Evolutionary conservation across 1,140 invertebrate genomes (phyloP), one percentile per base, ranked within the genome.

Genomic region (Diuraphis noxia): DNA sequence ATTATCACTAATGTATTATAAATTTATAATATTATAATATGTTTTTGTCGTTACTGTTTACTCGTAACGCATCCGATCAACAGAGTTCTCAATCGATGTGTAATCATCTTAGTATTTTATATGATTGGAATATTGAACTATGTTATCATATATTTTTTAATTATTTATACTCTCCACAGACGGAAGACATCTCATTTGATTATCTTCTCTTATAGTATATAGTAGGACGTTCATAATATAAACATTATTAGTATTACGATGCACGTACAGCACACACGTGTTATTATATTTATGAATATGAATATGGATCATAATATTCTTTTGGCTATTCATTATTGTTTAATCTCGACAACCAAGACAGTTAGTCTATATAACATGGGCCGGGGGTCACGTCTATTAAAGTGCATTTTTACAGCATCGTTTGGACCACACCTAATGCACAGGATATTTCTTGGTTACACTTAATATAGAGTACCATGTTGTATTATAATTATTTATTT

Each of bases 341-440:
- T 72, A n/a, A 72, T 72, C 30, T 72, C 30, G 56, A n/a, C 56
- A n/a, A 72, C 56, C 30, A n/a, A 72, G 30, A 72, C 56, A n/a
- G 56, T n/a, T 72, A 5, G 56, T 13, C 30, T n/a, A 13, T 3
- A 72, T 13, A n/a, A 72, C 56, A 72, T 72, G n/a, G 56, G 56
- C 56, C 56, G 56, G 56, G 56, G n/a, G 34, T 79, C 21, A 79
- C 34, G 34, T 79, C 72, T 79, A 36, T 79, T 85, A 46, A 46
- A 46, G 17, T 46, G 40, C 38, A 10, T 41, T 81, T 81, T 38
- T 4, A 43, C 77, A 46, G 72, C 88, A 77, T 90, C 77, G 23
- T 91, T 91, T 52, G 41, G 2, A 81, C 89, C 77, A 38, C 89
- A 25, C 89, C 89, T 81, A 36, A 63, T 36, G 46, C 17, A 85